These are phyloP conservation scores for Lordiphosa collinella DNA, from an alignment of 1,140 invertebrate genomes.

Conservation along the genomic window DNA sequence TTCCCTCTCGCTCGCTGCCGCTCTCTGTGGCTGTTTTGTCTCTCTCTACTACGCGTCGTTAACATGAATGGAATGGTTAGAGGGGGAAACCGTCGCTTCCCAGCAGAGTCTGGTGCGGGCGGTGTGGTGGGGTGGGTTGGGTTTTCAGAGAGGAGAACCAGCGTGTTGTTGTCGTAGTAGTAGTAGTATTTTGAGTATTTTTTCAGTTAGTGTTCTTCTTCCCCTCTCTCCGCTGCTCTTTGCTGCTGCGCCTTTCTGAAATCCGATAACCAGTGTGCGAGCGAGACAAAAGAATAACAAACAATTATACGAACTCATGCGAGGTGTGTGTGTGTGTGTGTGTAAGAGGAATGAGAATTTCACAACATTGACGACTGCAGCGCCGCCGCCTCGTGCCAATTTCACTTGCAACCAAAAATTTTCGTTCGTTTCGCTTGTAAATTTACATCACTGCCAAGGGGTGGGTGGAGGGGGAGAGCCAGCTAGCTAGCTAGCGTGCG, in stretches of 20 bases:
- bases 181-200: conserved; percentile 69
- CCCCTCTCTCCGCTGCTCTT: conserved; percentile 20
- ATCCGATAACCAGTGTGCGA: conserved; percentile 74
- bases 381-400: conserved; percentile 56
- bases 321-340: conserved; percentile 24
- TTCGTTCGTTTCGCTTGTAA: conserved; percentile 42
- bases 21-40: conserved; percentile 9
- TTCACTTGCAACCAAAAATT: conserved; percentile 57
- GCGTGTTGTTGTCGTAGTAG: conserved; percentile 58
- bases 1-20: conserved; percentile 36
- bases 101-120: neutral
- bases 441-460: conserved; percentile 29
- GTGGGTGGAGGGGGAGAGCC: conserved; percentile 1
- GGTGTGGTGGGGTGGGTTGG: conserved; percentile 7
- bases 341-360: conserved; percentile 55
- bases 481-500: conserved; percentile 17
- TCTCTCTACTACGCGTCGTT: conserved; percentile 58
- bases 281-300: conserved; percentile 76
- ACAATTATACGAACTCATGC: conserved; percentile 63
- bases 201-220: conserved; percentile 20
- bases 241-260: conserved; percentile 56
- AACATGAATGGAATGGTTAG: conserved; percentile 70
- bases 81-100: neutral
- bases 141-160: conserved; percentile 10
- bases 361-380: conserved; percentile 37